phyloP scores from a whole-genome alignment of 2,888 invertebrate species.

The Polyommatus iphigenia region DNA sequence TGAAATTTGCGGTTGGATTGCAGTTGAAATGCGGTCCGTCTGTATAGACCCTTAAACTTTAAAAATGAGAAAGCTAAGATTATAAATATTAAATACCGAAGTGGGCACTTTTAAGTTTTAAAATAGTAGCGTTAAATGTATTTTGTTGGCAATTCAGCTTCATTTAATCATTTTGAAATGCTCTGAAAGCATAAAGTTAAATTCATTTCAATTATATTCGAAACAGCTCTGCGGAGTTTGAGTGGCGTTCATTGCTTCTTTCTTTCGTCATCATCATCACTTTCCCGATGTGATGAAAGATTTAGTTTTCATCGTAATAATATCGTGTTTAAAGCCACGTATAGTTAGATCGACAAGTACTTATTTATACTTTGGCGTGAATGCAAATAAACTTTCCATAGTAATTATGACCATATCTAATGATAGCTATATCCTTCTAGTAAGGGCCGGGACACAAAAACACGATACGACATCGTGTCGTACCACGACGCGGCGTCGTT shows the following conservation, averaged over 20 bases:
- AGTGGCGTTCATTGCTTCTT: conserved; percentile 13
- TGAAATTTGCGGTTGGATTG: no score
- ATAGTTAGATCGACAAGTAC: no score
- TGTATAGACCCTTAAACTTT: no score
- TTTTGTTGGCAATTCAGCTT: conserved; percentile 23
- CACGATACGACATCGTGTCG: no score
- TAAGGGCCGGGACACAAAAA: no score
- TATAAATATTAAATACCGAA: background rate
- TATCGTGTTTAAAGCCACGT: background rate
- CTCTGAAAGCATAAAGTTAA: conserved; percentile 14
- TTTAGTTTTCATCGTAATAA: background rate
- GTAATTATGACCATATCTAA: no score
- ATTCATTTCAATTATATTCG: conserved; percentile 21
- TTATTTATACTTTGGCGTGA: no score
- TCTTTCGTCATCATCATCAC: background rate
- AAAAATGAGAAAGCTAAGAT: background rate
- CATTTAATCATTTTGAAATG: conserved; percentile 22
- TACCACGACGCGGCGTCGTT: no score
- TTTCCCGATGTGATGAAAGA: background rate
- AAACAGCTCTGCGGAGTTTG: conserved; percentile 11
- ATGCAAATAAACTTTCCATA: no score
- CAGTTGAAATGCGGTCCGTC: no score
- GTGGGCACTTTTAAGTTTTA: conserved; percentile 1
- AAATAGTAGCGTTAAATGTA: conserved; percentile 18
- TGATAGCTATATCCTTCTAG: no score